These are phyloP conservation scores for Uropetala carovei DNA, from an alignment of 2,888 invertebrate species.

Conservation along the genomic window DNA sequence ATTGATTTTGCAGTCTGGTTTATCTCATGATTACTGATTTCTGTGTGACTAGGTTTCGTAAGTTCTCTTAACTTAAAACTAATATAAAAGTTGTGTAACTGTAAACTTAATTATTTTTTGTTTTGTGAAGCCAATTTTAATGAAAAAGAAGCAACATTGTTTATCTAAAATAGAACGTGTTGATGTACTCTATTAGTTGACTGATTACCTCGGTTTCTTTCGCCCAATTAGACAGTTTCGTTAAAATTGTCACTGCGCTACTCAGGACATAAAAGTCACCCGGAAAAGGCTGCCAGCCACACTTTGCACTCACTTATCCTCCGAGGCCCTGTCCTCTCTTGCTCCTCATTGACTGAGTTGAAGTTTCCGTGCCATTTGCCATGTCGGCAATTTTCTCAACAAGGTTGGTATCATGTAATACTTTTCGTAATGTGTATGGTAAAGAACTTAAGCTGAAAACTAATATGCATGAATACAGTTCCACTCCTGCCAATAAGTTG, in stretches of 20 bases:
- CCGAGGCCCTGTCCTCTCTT: constrained; percentile 51
- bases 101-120: not conserved
- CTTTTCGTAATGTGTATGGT: constrained; percentile 40
- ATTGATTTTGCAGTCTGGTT: not conserved
- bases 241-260: constrained; percentile 67
- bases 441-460: not conserved
- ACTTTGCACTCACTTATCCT: constrained; percentile 32
- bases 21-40: not conserved
- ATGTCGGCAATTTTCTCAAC: constrained; percentile 37
- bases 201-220: constrained; percentile 68
- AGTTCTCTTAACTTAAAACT: not conserved
- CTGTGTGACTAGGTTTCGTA: not conserved
- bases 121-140: constrained; percentile 54
- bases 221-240: constrained; percentile 69
- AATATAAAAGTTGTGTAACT: not conserved
- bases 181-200: constrained; percentile 18
- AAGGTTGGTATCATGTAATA: constrained; percentile 49
- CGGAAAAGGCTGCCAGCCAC: constrained; percentile 50
- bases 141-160: constrained; percentile 38
- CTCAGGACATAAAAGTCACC: constrained; percentile 51
- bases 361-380: constrained; percentile 50
- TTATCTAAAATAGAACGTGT: constrained; percentile 48
- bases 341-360: constrained; percentile 51
- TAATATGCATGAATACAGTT: constrained; percentile 46
- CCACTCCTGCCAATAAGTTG: constrained; percentile 28